Evolutionary conservation across 2,888 invertebrate genomes (phyloP).

Genomic region (Cotesia congregata): DNA sequence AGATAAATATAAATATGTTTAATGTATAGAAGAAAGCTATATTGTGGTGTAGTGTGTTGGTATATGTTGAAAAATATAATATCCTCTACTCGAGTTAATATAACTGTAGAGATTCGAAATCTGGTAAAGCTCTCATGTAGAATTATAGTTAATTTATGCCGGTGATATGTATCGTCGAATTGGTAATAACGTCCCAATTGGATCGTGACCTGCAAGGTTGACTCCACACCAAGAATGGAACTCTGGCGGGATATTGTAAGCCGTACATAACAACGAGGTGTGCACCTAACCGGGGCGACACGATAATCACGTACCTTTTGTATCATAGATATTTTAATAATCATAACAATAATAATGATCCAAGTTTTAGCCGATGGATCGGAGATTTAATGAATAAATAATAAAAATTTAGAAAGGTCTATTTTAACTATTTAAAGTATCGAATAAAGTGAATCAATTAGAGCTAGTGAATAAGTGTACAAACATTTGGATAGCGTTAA

Average conservation of each 20-base stretch:
- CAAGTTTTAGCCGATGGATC: no score
- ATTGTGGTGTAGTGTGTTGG: background rate
- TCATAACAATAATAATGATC: background rate
- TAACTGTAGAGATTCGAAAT: background rate
- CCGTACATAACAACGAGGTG: constrained; percentile 14
- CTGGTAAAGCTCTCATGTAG: constrained; percentile 11
- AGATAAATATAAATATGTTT: background rate
- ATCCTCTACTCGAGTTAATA: background rate
- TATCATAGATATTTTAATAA: constrained; percentile 5
- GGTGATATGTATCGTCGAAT: constrained; percentile 26
- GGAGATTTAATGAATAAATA: no score
- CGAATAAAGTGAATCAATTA: background rate
- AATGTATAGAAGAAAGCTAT: background rate
- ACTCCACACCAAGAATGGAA: constrained; percentile 12
- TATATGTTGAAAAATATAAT: background rate
- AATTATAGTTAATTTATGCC: constrained; percentile 21
- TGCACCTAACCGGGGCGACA: constrained; percentile 7
- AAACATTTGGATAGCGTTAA: background rate
- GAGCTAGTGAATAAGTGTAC: background rate
- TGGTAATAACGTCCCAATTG: constrained; percentile 30
- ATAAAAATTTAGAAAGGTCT: no score
- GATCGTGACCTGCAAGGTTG: constrained; percentile 28
- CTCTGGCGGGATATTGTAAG: constrained; percentile 12
- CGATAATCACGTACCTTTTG: constrained; percentile 1
- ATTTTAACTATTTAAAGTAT: background rate